Evolutionary conservation across 37 sponge, comb jelly and placozoan species (phyloP).

Genomic region (Crambe crambe): DNA sequence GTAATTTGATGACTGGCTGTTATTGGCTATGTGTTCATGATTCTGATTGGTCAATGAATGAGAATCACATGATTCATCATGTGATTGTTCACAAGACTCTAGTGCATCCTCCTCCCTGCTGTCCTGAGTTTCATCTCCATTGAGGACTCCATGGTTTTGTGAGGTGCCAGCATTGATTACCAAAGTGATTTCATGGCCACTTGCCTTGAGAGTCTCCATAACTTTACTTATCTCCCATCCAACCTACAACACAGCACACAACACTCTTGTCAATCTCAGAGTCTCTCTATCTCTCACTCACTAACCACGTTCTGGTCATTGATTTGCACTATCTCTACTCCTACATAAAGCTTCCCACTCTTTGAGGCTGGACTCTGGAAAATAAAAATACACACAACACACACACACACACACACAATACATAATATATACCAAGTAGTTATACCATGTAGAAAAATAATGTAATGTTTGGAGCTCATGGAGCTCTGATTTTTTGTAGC

Average conservation of each 20-base stretch:
- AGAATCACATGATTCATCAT: slow-evolving; percentile 7
- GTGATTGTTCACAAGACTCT: neutral
- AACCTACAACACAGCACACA: slow-evolving; percentile 33
- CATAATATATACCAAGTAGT: too few relatives aligned
- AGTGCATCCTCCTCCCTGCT: neutral
- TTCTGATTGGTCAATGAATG: neutral
- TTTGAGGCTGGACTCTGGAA: slow-evolving; percentile 63
- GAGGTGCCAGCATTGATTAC: slow-evolving; percentile 24
- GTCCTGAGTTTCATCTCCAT: neutral
- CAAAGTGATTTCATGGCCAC: slow-evolving; percentile 40
- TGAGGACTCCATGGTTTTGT: neutral
- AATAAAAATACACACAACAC: neutral
- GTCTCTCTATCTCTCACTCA: neutral
- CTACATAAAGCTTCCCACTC: slow-evolving; percentile 42
- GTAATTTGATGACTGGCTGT: neutral
- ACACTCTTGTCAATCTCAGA: neutral
- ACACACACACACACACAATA: too few relatives aligned
- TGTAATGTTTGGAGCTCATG: too few relatives aligned
- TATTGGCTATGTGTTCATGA: neutral
- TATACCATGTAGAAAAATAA: too few relatives aligned
- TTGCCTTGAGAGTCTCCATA: slow-evolving; percentile 39
- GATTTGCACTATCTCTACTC: slow-evolving; percentile 71
- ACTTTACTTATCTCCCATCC: slow-evolving; percentile 71
- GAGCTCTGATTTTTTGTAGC: too few relatives aligned
- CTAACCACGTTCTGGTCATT: slow-evolving; percentile 79